phyloP scores from a whole-genome alignment of 2,113 vertebrate genomes.

The Otus sunia region DNA sequence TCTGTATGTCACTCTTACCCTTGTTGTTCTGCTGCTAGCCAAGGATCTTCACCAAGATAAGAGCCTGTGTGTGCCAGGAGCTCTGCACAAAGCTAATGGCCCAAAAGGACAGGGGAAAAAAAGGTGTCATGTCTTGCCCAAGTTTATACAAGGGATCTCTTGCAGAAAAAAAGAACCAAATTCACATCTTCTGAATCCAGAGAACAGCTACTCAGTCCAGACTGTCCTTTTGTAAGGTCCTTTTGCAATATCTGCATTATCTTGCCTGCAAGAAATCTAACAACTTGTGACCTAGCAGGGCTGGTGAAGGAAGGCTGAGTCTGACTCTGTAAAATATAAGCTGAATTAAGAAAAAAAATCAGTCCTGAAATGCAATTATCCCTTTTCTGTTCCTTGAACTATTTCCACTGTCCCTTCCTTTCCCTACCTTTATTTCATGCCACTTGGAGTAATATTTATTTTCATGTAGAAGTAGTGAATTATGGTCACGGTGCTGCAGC shows the following conservation, averaged over 20 bases:
- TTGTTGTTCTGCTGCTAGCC: not conserved
- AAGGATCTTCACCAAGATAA: not conserved
- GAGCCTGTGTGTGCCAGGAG: not conserved
- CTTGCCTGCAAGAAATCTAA: not conserved
- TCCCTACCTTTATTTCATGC: slow-evolving; percentile 28
- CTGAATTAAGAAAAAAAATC: slow-evolving; percentile 43
- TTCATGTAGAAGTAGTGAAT: slow-evolving; percentile 27
- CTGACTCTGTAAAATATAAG: not conserved
- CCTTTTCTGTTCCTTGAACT: not conserved
- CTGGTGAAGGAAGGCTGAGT: not conserved
- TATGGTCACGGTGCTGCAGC: not conserved
- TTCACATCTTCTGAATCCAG: not conserved
- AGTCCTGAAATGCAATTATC: not conserved
- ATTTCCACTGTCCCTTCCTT: not conserved
- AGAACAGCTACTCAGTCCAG: not conserved
- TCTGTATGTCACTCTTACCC: not conserved
- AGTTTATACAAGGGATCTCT: not conserved
- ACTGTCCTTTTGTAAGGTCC: not conserved
- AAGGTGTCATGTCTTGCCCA: not conserved
- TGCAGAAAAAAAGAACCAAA: not conserved
- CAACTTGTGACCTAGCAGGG: not conserved
- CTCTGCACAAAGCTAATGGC: not conserved
- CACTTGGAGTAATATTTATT: slow-evolving; percentile 56
- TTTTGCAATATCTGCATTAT: not conserved
- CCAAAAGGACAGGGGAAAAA: not conserved